Evolutionary conservation across 1,140 invertebrate genomes (phyloP).

Genomic region (Diorhabda carinulata): DNA sequence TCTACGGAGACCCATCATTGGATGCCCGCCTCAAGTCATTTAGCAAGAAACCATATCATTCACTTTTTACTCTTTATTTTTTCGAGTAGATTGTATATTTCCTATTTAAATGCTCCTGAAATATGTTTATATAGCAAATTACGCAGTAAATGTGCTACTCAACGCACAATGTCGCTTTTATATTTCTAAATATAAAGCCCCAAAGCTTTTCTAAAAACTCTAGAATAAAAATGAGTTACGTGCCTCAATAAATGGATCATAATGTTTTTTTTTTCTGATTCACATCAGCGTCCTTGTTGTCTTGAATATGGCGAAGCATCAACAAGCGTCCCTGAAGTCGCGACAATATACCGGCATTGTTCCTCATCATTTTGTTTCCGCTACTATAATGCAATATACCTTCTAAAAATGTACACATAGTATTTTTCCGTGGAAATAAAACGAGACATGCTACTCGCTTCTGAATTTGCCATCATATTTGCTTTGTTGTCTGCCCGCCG

Average conservation of each 20-base stretch:
- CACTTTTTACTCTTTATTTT: no score
- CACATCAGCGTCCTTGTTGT: background rate
- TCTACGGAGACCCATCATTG: no score
- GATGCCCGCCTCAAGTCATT: no score
- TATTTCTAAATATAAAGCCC: no score
- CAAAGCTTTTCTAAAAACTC: no score
- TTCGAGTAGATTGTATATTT: no score
- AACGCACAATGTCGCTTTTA: no score
- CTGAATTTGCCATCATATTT: background rate
- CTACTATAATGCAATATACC: conserved; percentile 1
- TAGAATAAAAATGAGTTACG: background rate
- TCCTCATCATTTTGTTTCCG: background rate
- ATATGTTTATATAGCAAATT: no score
- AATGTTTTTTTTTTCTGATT: background rate
- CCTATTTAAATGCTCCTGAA: no score
- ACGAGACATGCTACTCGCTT: background rate
- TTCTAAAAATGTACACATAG: background rate
- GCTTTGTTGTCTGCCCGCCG: conserved; percentile 1
- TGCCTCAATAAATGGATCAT: background rate
- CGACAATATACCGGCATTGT: background rate
- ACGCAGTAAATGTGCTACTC: no score
- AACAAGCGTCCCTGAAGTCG: background rate
- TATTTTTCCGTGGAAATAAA: conserved; percentile 1
- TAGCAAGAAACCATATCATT: no score
- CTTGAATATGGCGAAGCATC: background rate